phyloP scores from a whole-genome alignment of 2,113 vertebrate genomes.

The Apteryx mantelli region DNA sequence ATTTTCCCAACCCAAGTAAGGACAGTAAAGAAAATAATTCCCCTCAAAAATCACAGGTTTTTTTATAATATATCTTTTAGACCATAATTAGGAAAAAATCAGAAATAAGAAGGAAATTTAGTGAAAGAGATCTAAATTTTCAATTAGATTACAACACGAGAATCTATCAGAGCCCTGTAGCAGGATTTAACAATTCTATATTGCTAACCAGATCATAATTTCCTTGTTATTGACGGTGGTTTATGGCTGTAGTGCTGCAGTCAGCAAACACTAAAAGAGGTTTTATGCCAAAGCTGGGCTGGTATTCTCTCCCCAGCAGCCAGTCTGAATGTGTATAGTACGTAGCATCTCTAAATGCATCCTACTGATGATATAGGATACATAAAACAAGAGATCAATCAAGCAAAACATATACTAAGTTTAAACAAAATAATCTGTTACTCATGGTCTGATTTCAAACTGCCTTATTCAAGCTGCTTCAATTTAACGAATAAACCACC shows the following conservation, averaged over 20 bases:
- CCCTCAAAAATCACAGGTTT: fast-evolving
- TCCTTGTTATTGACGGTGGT: constrained; percentile 42
- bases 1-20: neutral
- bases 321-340: neutral
- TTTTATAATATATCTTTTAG: neutral
- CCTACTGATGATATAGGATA: neutral
- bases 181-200: constrained; percentile 35
- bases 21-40: neutral
- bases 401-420: neutral
- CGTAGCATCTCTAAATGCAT: neutral
- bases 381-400: neutral
- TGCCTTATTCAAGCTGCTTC: neutral
- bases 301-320: constrained; percentile 20
- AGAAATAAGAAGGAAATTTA: constrained; percentile 19
- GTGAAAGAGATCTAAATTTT: constrained; percentile 12
- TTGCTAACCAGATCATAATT: constrained; percentile 61
- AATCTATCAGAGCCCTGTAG: neutral
- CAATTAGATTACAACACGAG: constrained; percentile 37
- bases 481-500: neutral
- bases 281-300: constrained; percentile 4
- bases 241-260: constrained; percentile 60
- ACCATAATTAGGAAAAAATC: neutral
- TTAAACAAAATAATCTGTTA: constrained; percentile 25
- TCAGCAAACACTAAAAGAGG: constrained; percentile 63
- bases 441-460: constrained; percentile 6